Conservation (phyloP, 2,113 vertebrate genomes). For the Eulacestoma nigropectus region DNA sequence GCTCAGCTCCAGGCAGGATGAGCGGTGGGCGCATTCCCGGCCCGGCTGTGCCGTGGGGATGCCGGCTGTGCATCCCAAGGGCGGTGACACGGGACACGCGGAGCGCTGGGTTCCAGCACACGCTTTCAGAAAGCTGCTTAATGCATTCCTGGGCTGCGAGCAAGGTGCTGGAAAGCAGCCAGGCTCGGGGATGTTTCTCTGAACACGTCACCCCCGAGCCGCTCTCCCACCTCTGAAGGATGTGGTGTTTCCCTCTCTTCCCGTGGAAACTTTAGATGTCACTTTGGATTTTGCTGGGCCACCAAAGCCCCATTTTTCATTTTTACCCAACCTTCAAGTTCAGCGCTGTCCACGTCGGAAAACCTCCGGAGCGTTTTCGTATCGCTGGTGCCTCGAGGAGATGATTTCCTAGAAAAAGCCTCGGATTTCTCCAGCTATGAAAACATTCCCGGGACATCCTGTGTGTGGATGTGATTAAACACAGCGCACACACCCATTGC, state of each 20-base stretch:
- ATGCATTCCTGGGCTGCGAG: slow-evolving; percentile 19
- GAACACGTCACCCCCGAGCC: neutral
- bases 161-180: slow-evolving; percentile 15
- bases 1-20: neutral
- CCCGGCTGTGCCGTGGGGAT: neutral
- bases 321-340: neutral
- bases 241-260: neutral
- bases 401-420: slow-evolving; percentile 45
- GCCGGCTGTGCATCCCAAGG: neutral
- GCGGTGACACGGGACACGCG: neutral
- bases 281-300: neutral
- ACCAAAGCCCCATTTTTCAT: neutral
- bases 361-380: neutral
- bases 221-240: slow-evolving; percentile 7
- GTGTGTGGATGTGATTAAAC: slow-evolving; percentile 2
- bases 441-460: slow-evolving; percentile 38
- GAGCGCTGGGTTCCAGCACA: neutral
- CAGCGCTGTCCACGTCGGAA: neutral
- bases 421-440: slow-evolving; percentile 34
- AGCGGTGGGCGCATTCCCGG: accelerated
- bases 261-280: neutral
- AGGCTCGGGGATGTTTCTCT: slow-evolving; percentile 27
- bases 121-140: neutral
- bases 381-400: slow-evolving; percentile 14
- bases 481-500: neutral